phyloP scores from a whole-genome alignment of 1,140 invertebrate genomes.

The Zaprionus davidi region DNA sequence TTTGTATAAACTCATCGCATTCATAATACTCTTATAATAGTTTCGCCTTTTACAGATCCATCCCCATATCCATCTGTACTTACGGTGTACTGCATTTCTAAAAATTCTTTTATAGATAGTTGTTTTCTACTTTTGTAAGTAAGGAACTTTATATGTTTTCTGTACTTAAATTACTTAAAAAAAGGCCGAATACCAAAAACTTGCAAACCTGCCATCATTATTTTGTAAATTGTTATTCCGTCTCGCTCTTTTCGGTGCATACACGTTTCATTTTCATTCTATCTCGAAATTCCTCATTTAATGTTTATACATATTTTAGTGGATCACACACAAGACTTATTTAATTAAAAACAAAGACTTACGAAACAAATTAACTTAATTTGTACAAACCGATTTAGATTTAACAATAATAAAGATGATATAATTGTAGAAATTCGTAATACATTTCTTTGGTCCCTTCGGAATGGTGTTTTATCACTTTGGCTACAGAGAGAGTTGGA shows the following conservation, averaged over 20 bases:
- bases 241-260: neutral
- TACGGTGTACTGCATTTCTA: neutral
- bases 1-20: neutral
- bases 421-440: neutral
- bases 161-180: neutral
- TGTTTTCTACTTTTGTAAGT: neutral
- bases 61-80: neutral
- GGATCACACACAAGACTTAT: neutral
- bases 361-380: neutral
- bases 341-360: neutral
- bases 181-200: neutral
- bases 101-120: neutral
- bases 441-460: neutral
- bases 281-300: too few species aligned
- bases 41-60: neutral
- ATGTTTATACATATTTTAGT: too few species aligned
- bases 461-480: neutral
- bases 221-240: neutral
- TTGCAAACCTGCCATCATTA: neutral
- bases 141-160: neutral
- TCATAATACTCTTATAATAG: neutral
- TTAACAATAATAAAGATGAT: neutral
- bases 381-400: neutral
- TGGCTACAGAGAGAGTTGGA: too few species aligned
- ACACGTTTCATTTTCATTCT: neutral